Percentiles rank a stretch among this genome's conserved stretches.
These are phyloP conservation scores for Drosophila fungiperda DNA, from an alignment of 2,888 invertebrate genomes.

Conservation along the genomic window DNA sequence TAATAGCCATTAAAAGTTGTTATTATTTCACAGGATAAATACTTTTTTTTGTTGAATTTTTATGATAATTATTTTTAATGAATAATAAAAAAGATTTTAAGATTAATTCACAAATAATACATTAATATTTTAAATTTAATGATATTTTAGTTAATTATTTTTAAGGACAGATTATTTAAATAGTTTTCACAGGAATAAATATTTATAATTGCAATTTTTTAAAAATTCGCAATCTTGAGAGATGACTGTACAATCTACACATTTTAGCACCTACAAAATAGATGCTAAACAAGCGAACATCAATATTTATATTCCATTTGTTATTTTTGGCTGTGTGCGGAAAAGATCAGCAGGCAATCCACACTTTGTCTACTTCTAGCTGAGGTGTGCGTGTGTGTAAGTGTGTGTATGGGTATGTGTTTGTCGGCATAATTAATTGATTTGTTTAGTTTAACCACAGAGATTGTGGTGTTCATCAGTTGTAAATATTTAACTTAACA, in stretches of 20 bases:
- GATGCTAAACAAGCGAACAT: conserved; percentile 41
- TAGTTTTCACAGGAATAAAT: background rate
- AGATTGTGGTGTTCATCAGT: conserved; percentile 57
- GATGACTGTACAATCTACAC: conserved; percentile 28
- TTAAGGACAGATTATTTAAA: background rate
- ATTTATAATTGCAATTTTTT: background rate
- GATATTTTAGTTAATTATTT: background rate
- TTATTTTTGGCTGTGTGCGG: conserved; percentile 73
- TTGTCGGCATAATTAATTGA: conserved; percentile 71
- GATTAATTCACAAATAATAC: too few species aligned
- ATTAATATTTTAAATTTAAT: too few species aligned
- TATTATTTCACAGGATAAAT: background rate
- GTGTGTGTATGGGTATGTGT: conserved; percentile 34
- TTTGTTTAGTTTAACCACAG: conserved; percentile 72
- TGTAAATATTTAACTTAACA: conserved; percentile 74
- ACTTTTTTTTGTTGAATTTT: background rate
- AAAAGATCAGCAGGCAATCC: conserved; percentile 46
- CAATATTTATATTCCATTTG: conserved; percentile 66
- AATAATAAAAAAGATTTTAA: too few species aligned
- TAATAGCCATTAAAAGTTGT: background rate
- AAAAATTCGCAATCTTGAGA: background rate
- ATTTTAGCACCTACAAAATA: conserved; percentile 72
- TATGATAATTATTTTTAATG: background rate
- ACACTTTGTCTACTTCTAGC: conserved; percentile 44
- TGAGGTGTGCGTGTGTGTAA: conserved; percentile 16